Evolutionary conservation across 2,888 invertebrate species (phyloP), one percentile per base, ranked within the genome.

Genomic region (Rhorus exstirpatorius): DNA sequence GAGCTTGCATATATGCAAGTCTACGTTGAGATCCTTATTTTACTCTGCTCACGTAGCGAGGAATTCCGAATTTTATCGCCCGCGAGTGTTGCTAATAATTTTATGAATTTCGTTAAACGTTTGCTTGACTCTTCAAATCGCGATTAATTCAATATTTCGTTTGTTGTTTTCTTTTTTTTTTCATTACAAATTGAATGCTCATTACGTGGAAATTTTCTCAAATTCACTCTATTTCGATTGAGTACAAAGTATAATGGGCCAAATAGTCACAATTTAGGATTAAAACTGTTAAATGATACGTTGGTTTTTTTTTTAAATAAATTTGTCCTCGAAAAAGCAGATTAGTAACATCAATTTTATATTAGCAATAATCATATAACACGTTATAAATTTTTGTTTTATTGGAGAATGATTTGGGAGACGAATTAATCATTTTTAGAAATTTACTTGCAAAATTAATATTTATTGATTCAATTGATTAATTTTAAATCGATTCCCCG

Each of bases 1-100:
- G 83, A 85, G 86, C 80, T 83, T 83, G 85, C 77, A 46, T 46
- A n/a, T 12, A 12, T 3, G 26, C 46, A 10, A 21, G 31, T 21
- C 41, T 46, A 44, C 65, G 55, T 51, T 35, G 60, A 44, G 75
- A 55, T 76, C 65, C 51, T 76, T 71, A 51, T 60, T 51, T 49
- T 51, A 41, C 17, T 38, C 35, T 55, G 38, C 10, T 2, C 14
- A 7, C 17, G 7, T 7, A 14, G 3, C 46, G 17, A 46, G n/a
- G 17, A 46, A 14, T 46, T 46, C 14, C 14, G 46, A 14, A n/a
- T 46, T 46, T 46, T 17, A 46, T 14, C 14, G 10, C n/a, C 46
- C 46, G 3, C 1, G 10, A 46, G 35, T 61, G 38, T 35, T 38
- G 41, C 51, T 51, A 46, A 46, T 46, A 1, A 46, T 46, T 46